Percentiles rank a stretch among this genome's conserved stretches.
These are phyloP conservation scores for Colletes latitarsis DNA, from an alignment of 1,140 invertebrate genomes.

Conservation along the genomic window DNA sequence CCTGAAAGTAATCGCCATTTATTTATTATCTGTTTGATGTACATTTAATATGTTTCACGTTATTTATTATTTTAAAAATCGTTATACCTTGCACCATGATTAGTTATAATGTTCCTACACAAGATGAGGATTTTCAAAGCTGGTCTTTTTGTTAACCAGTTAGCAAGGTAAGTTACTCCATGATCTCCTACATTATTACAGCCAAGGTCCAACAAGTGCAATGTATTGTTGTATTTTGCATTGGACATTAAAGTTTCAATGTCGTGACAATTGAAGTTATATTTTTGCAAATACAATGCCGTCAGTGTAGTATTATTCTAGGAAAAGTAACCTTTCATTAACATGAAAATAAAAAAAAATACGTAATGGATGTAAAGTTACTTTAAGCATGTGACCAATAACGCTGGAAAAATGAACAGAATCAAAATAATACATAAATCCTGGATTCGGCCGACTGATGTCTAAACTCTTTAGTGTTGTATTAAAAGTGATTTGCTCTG, in stretches of 20 bases:
- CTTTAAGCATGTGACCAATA: slow-evolving; percentile 71
- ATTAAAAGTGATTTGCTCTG: slow-evolving; percentile 70
- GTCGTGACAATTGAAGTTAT: slow-evolving; percentile 82
- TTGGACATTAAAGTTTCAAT: slow-evolving; percentile 81
- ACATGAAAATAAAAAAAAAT: slow-evolving; percentile 12
- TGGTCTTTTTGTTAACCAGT: slow-evolving; percentile 81
- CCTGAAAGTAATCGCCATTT: slow-evolving; percentile 50
- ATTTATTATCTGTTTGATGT: slow-evolving; percentile 3
- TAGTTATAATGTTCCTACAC: slow-evolving; percentile 81
- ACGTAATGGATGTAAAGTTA: slow-evolving; percentile 47
- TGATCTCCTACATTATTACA: slow-evolving; percentile 83
- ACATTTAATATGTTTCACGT: not conserved
- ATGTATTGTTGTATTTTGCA: slow-evolving; percentile 77
- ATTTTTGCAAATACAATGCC: slow-evolving; percentile 83
- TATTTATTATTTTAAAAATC: not conserved
- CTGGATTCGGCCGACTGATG: slow-evolving; percentile 81
- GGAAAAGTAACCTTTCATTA: slow-evolving; percentile 7
- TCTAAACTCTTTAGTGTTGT: slow-evolving; percentile 81
- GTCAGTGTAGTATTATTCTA: slow-evolving; percentile 79
- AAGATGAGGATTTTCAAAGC: slow-evolving; percentile 80
- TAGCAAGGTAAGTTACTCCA: slow-evolving; percentile 79
- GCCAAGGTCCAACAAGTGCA: slow-evolving; percentile 82
- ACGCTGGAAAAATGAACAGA: slow-evolving; percentile 66
- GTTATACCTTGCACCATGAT: slow-evolving; percentile 80
- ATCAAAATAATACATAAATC: slow-evolving; percentile 68